phyloP scores from a whole-genome alignment of 2,888 invertebrate species.

The Clivina fossor region DNA sequence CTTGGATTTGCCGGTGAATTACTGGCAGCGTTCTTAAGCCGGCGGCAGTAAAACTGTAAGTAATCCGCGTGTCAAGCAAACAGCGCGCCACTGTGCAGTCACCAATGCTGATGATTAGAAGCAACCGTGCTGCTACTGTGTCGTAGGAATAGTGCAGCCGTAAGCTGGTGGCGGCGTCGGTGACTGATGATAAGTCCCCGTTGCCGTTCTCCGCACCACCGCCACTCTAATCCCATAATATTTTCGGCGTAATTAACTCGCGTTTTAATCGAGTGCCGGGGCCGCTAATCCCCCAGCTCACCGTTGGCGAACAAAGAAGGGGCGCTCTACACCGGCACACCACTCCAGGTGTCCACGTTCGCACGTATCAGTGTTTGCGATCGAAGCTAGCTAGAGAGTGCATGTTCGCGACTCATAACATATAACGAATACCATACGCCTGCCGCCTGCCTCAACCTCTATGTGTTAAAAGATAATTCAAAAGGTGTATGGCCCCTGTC shows the following conservation, averaged over 20 bases:
- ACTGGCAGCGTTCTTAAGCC: constrained; percentile 33
- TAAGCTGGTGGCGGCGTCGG: constrained; percentile 2
- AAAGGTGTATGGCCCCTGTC: constrained; percentile 23
- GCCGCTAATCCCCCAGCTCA: constrained; percentile 19
- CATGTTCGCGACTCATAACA: constrained; percentile 45
- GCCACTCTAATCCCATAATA: constrained; percentile 22
- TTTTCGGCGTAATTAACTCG: constrained; percentile 31
- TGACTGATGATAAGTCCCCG: constrained; percentile 25
- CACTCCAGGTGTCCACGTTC: constrained; percentile 18
- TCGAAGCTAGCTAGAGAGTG: constrained; percentile 34
- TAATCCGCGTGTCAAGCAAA: constrained; percentile 33
- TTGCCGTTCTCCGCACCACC: constrained; percentile 2
- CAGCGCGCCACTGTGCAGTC: constrained; percentile 24
- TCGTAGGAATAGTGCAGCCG: neutral
- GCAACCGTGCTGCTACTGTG: constrained; percentile 2
- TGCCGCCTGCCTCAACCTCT: too few relatives aligned
- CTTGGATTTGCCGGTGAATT: constrained; percentile 33
- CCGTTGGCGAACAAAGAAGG: neutral
- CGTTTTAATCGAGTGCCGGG: constrained; percentile 30
- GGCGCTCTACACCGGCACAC: neutral
- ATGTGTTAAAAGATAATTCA: constrained; percentile 28
- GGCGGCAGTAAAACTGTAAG: constrained; percentile 33
- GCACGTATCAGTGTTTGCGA: constrained; percentile 23
- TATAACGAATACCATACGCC: too few relatives aligned
- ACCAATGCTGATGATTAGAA: constrained; percentile 32